Evolutionary conservation across 2,888 invertebrate genomes (phyloP).

Genomic region (Aphidoletes aphidimyza): DNA sequence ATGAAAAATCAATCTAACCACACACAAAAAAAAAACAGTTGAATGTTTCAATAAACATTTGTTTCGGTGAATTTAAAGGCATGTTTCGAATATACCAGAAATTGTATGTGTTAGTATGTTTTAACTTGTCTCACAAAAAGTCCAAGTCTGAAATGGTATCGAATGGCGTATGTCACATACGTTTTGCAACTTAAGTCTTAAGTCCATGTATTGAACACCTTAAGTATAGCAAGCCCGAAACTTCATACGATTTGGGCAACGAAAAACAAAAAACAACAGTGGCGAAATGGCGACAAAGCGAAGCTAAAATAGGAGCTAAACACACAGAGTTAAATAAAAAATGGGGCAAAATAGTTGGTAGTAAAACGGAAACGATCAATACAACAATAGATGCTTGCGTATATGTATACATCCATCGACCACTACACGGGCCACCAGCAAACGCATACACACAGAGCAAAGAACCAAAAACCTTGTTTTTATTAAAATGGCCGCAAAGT

Average conservation of each 20-base stretch:
- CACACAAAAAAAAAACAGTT: no score
- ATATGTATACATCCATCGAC: neutral
- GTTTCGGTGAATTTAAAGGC: no score
- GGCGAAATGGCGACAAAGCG: conserved; percentile 22
- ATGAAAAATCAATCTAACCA: no score
- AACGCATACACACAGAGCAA: conserved; percentile 48
- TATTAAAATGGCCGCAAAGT: conserved; percentile 54
- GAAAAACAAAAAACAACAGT: neutral
- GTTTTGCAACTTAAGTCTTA: neutral
- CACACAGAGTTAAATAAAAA: neutral
- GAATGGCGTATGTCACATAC: neutral
- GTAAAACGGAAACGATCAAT: conserved; percentile 43
- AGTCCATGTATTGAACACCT: neutral
- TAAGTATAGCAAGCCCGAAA: neutral
- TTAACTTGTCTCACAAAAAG: neutral
- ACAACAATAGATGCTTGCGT: neutral
- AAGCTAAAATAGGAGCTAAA: conserved; percentile 35
- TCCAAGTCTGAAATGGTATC: neutral
- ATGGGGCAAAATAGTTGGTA: conserved; percentile 54
- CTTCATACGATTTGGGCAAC: neutral
- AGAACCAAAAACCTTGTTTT: conserved; percentile 53
- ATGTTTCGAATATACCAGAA: no score
- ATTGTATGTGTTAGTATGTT: no score
- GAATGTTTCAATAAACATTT: no score
- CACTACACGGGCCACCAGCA: neutral